phyloP scores from a whole-genome alignment of 2,797 vertebrate genomes.

The Lutjanus argentimaculatus region DNA sequence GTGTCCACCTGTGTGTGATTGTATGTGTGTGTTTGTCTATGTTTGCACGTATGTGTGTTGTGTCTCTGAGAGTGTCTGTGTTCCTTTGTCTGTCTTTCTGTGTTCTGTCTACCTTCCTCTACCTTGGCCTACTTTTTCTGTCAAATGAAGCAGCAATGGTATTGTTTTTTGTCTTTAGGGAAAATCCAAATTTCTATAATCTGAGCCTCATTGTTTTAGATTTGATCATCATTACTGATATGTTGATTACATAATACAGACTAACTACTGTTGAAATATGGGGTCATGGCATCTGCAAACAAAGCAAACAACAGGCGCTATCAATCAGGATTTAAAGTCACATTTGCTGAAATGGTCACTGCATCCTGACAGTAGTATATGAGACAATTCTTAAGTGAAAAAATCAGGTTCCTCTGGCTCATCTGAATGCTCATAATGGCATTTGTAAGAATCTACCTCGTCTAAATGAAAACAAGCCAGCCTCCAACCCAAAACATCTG shows the following conservation, averaged over 20 bases:
- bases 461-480: no score
- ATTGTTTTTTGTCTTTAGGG: not conserved
- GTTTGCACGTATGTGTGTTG: not conserved
- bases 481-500: no score
- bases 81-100: slow-evolving; percentile 5
- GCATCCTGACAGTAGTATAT: no score
- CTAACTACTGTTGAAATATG: not conserved
- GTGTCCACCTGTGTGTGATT: not conserved
- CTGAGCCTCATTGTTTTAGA: not conserved
- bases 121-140: slow-evolving; percentile 18
- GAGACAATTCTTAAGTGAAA: no score
- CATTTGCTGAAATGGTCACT: no score
- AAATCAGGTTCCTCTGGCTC: no score
- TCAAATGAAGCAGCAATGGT: not conserved
- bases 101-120: not conserved
- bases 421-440: no score
- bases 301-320: not conserved
- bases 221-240: not conserved
- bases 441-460: no score
- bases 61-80: not conserved
- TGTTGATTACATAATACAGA: not conserved
- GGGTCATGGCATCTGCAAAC: no score
- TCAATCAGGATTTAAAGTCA: not conserved
- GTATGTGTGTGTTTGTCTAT: slow-evolving; percentile 18
- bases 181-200: not conserved